phyloP scores from a whole-genome alignment of 2,113 vertebrate genomes.

The Menidia beryllina region DNA sequence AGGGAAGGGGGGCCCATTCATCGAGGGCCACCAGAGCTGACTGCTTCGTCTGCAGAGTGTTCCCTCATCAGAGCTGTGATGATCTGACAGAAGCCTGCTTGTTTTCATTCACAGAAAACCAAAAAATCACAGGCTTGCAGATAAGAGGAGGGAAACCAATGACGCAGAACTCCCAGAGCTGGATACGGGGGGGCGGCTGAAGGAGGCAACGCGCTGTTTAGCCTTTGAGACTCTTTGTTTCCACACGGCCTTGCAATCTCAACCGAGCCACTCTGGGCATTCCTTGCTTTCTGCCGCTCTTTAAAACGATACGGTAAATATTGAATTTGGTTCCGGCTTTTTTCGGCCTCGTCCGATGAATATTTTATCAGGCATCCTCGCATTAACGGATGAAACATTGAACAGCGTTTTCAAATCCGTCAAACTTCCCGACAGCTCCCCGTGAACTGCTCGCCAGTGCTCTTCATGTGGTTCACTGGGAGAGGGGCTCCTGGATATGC shows the following conservation, averaged over 20 bases:
- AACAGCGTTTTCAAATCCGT: constrained; percentile 54
- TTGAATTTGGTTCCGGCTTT: constrained; percentile 75
- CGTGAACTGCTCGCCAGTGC: constrained; percentile 23
- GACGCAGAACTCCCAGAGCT: not conserved
- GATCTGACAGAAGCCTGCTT: constrained; percentile 24
- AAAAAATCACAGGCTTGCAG: constrained; percentile 12
- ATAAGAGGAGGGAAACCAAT: not conserved
- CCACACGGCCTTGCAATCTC: not conserved
- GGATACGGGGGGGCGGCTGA: too few relatives aligned
- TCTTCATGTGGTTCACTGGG: constrained; percentile 34
- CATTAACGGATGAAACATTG: constrained; percentile 70
- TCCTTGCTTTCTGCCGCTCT: constrained; percentile 47
- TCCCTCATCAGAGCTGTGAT: constrained; percentile 27
- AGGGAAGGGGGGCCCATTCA: constrained; percentile 40
- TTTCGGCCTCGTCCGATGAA: constrained; percentile 65
- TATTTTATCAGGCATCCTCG: constrained; percentile 71
- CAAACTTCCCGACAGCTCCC: constrained; percentile 20
- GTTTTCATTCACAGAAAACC: constrained; percentile 26
- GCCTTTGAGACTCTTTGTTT: not conserved
- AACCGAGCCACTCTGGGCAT: constrained; percentile 6
- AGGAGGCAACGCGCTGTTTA: not conserved
- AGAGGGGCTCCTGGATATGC: not conserved
- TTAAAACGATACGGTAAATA: constrained; percentile 69
- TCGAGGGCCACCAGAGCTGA: constrained; percentile 24
- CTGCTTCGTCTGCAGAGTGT: constrained; percentile 15